phyloP scores from a whole-genome alignment of 2,797 vertebrate species.

The Characodon lateralis region DNA sequence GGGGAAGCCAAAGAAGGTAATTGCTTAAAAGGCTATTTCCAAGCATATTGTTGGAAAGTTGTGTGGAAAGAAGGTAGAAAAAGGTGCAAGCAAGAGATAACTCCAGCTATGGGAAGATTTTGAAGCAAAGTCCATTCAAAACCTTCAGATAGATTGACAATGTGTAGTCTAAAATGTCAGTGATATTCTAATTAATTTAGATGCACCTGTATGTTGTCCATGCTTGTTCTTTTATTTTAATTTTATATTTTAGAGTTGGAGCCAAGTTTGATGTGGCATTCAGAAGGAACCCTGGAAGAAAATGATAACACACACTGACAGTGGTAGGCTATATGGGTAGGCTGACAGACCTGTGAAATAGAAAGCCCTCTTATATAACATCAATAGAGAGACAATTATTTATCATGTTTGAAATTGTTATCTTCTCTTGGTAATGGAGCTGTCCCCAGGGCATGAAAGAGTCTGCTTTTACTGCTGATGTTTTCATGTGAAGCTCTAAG shows the following conservation, averaged over 20 bases:
- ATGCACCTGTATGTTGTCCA: not conserved
- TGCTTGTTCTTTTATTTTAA: not conserved
- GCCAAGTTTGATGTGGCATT: not conserved
- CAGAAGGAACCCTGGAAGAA: not conserved
- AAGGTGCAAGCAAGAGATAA: not conserved
- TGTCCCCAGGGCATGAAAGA: not conserved
- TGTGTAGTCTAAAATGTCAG: not conserved
- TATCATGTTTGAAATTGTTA: not conserved
- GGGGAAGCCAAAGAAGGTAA: not conserved
- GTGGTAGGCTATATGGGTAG: too few relatives aligned
- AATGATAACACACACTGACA: not conserved
- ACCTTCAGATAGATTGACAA: not conserved
- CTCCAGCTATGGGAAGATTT: too few relatives aligned
- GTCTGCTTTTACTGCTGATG: not conserved
- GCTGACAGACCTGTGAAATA: too few relatives aligned
- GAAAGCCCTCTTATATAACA: not conserved
- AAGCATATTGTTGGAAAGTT: not conserved
- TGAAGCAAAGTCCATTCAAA: not conserved
- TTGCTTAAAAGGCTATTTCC: not conserved
- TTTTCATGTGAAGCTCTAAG: not conserved
- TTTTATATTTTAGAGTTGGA: not conserved
- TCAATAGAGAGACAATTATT: not conserved
- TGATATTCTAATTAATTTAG: not conserved
- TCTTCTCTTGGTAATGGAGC: not conserved
- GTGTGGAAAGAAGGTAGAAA: not conserved